Conservation (phyloP, 2,888 invertebrate species). For the Bellardia bayeri region DNA sequence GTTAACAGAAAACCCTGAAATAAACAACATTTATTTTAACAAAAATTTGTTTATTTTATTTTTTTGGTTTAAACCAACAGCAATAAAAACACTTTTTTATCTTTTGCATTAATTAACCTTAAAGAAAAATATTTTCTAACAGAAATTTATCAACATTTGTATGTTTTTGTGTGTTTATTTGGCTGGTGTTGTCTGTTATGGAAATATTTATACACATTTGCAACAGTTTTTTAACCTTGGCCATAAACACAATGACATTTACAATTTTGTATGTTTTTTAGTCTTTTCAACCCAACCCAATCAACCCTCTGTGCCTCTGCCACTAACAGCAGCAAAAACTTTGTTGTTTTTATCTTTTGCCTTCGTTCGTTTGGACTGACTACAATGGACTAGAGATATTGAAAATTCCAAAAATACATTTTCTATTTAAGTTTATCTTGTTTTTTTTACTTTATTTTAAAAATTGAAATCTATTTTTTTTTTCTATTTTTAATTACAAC, state of each 20-base stretch:
- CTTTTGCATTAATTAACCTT: slow-evolving; percentile 49
- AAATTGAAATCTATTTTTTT: slow-evolving; percentile 40
- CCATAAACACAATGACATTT: slow-evolving; percentile 58
- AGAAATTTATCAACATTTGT: slow-evolving; percentile 22
- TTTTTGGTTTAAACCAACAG: slow-evolving; percentile 15
- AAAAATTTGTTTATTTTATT: background rate
- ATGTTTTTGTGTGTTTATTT: slow-evolving; percentile 1
- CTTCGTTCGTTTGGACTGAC: slow-evolving; percentile 1
- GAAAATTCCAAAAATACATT: slow-evolving; percentile 25
- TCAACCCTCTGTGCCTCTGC: background rate
- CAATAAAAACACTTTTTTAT: slow-evolving; percentile 15
- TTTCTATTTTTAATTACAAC: background rate
- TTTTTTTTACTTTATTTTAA: slow-evolving; percentile 1
- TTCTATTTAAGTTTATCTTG: slow-evolving; percentile 5
- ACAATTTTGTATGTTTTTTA: background rate
- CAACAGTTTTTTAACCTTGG: slow-evolving; percentile 67
- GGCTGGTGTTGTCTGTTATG: background rate
- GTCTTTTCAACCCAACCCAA: background rate
- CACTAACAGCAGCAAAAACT: slow-evolving; percentile 22
- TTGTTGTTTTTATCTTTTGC: background rate
- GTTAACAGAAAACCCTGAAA: background rate
- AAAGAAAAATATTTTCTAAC: slow-evolving; percentile 15
- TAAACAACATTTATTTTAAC: background rate
- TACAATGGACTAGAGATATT: slow-evolving; percentile 10
- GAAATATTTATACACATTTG: slow-evolving; percentile 43